Evolutionary conservation across 1,140 invertebrate genomes (phyloP).

Genomic region (Gonatopus flavifemur): DNA sequence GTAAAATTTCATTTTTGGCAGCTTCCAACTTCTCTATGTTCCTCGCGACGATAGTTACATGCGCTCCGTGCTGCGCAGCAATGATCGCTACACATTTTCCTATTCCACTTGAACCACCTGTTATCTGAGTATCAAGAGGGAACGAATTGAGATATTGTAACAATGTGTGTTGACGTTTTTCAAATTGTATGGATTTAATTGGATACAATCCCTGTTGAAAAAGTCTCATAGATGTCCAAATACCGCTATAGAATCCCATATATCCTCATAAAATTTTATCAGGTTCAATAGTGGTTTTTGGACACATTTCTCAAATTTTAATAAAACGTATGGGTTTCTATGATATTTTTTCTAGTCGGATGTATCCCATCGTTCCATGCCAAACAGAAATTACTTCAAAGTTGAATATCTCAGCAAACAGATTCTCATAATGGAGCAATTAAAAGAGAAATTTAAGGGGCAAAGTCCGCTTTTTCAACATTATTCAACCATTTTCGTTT

Average conservation of each 20-base stretch:
- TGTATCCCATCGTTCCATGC: too few species aligned
- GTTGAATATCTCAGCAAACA: too few species aligned
- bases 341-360: too few species aligned
- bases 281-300: too few species aligned
- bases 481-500: too few species aligned
- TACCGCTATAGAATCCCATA: not conserved
- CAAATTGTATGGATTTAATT: not conserved
- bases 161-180: not conserved
- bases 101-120: constrained; percentile 95
- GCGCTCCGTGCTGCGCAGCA: constrained; percentile 75
- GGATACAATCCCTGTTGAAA: too few species aligned
- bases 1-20: constrained; percentile 51
- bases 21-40: constrained; percentile 69
- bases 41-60: constrained; percentile 88
- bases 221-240: not conserved
- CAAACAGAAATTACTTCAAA: too few species aligned
- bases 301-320: too few species aligned
- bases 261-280: not conserved
- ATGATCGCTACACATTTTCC: constrained; percentile 81
- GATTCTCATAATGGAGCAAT: too few species aligned
- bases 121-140: constrained; percentile 62
- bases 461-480: too few species aligned
- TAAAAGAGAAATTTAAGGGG: too few species aligned
- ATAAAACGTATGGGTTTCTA: too few species aligned
- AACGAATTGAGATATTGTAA: not conserved